These are phyloP conservation scores for Parambassis ranga DNA, from an alignment of 2,797 vertebrate genomes.

Conservation along the genomic window DNA sequence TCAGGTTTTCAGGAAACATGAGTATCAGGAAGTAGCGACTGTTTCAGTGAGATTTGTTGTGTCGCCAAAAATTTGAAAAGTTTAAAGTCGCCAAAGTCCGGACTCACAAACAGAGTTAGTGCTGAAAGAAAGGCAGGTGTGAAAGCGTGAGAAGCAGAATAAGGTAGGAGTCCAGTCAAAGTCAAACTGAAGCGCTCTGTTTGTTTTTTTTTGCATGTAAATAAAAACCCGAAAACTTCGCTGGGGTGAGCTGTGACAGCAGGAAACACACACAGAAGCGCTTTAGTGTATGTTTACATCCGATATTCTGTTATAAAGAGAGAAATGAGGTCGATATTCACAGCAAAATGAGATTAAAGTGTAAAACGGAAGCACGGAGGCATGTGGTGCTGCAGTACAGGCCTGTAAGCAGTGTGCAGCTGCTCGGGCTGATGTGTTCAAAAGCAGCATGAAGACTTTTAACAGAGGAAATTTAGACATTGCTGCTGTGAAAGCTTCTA, in stretches of 20 bases:
- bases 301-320: too few species aligned
- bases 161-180: constrained; percentile 56
- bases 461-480: too few species aligned
- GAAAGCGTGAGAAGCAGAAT: background rate
- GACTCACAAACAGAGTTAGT: background rate
- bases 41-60: constrained; percentile 33
- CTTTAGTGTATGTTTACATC: background rate
- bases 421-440: too few species aligned
- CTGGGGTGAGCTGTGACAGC: background rate
- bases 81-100: background rate
- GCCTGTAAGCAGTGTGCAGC: background rate
- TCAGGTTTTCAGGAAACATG: constrained; percentile 74
- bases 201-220: constrained; percentile 2
- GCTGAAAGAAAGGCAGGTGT: background rate
- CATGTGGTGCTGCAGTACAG: background rate
- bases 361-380: background rate
- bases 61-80: constrained; percentile 15
- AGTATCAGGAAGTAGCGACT: constrained; percentile 72
- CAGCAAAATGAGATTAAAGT: too few species aligned
- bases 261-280: rapidly evolving
- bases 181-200: background rate
- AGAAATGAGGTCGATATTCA: background rate
- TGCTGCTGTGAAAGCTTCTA: background rate
- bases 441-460: too few species aligned
- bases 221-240: background rate